Evolutionary conservation across 2,113 vertebrate species (phyloP).

Genomic region (Xiphophorus maculatus): DNA sequence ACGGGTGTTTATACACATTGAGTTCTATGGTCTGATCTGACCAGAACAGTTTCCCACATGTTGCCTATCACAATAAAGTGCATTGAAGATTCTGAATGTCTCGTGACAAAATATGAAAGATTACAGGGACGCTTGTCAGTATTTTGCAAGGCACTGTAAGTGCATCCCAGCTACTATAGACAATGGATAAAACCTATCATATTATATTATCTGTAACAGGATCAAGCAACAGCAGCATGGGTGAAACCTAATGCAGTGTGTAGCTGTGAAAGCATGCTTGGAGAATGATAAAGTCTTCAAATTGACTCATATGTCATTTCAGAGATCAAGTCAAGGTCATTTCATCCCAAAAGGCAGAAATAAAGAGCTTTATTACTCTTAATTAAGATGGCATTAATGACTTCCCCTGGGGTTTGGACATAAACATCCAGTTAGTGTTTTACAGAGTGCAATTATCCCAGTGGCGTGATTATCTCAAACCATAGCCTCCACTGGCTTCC

Average conservation of each 20-base stretch:
- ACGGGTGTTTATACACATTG: too few relatives aligned
- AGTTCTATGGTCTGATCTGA: too few relatives aligned
- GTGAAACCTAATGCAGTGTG: constrained; percentile 43
- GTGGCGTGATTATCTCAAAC: constrained; percentile 76
- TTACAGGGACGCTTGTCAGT: neutral
- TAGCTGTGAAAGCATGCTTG: constrained; percentile 60
- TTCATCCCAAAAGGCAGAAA: constrained; percentile 63
- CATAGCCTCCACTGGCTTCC: constrained; percentile 65
- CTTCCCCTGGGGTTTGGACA: constrained; percentile 74
- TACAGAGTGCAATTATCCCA: constrained; percentile 75
- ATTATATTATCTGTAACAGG: constrained; percentile 28
- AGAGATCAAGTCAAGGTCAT: constrained; percentile 68
- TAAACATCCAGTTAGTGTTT: constrained; percentile 78
- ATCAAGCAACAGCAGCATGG: constrained; percentile 36
- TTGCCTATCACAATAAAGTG: neutral
- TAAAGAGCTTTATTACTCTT: constrained; percentile 70
- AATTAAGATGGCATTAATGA: constrained; percentile 80
- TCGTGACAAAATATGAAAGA: neutral
- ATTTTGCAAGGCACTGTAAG: neutral
- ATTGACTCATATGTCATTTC: constrained; percentile 28
- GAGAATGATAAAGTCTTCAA: constrained; percentile 46
- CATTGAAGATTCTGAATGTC: neutral
- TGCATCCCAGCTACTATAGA: constrained; percentile 4
- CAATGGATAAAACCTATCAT: constrained; percentile 25
- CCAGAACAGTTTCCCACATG: neutral